Conservation (phyloP, 1,140 invertebrate genomes). For the Papilio glaucus region DNA sequence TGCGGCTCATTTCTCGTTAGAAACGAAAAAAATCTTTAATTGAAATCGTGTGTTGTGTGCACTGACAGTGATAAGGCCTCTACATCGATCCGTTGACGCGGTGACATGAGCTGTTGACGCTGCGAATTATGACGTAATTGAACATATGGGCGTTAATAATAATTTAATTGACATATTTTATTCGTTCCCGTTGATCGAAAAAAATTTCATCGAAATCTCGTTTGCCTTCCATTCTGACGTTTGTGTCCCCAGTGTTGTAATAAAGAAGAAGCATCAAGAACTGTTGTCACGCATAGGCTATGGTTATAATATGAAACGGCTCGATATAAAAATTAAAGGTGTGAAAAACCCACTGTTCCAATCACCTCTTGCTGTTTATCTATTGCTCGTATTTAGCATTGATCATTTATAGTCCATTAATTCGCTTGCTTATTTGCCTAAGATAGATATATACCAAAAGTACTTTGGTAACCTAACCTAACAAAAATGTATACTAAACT, state of each 20-base stretch:
- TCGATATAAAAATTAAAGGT: too few relatives aligned
- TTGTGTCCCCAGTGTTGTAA: neutral
- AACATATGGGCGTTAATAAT: slow-evolving; percentile 9
- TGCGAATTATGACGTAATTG: slow-evolving; percentile 57
- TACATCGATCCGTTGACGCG: slow-evolving; percentile 58
- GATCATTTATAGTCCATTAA: too few relatives aligned
- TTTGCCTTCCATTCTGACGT: neutral
- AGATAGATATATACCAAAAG: too few relatives aligned
- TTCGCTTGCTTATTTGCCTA: too few relatives aligned
- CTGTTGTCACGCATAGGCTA: too few relatives aligned
- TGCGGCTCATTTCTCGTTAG: slow-evolving; percentile 69
- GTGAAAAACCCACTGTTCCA: too few relatives aligned
- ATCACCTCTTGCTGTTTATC: too few relatives aligned
- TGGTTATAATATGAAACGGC: too few relatives aligned
- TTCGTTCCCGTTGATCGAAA: neutral
- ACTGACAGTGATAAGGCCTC: slow-evolving; percentile 68
- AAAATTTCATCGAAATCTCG: neutral
- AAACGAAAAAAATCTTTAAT: slow-evolving; percentile 75
- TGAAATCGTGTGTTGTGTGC: slow-evolving; percentile 79
- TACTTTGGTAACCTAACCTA: too few relatives aligned
- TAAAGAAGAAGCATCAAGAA: too few relatives aligned
- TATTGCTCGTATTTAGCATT: too few relatives aligned
- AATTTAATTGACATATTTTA: neutral
- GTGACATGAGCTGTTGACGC: slow-evolving; percentile 57
- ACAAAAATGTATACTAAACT: too few relatives aligned